Conservation (phyloP, 2,888 invertebrate genomes). For the Acleris laterana region DNA sequence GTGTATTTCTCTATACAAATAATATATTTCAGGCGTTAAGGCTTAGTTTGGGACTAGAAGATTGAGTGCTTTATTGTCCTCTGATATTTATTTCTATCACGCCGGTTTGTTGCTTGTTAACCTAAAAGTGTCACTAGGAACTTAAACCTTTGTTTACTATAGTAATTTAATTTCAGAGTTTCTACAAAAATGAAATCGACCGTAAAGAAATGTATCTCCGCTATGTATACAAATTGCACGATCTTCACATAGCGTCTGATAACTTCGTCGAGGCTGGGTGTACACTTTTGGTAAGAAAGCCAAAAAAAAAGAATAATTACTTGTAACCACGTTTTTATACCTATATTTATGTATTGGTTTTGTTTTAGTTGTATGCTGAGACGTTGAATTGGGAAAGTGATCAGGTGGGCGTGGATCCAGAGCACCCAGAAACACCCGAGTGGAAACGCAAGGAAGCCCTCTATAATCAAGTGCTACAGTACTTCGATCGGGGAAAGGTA, state of each 20-base stretch:
- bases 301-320: background rate
- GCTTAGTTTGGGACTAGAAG: too few species aligned
- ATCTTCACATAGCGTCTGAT: slow-evolving; percentile 94
- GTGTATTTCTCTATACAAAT: too few species aligned
- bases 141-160: background rate
- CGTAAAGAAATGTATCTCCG: slow-evolving; percentile 97
- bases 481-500: slow-evolving; percentile 97
- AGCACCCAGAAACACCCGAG: slow-evolving; percentile 90
- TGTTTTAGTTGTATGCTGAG: slow-evolving; percentile 91
- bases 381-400: slow-evolving; percentile 93
- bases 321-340: background rate
- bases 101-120: too few species aligned
- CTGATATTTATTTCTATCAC: too few species aligned
- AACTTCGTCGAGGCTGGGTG: slow-evolving; percentile 98
- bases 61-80: too few species aligned
- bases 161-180: slow-evolving; percentile 87
- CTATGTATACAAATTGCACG: slow-evolving; percentile 97
- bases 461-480: slow-evolving; percentile 94
- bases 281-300: slow-evolving; percentile 88
- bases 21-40: too few species aligned
- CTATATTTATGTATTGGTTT: background rate
- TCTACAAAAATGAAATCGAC: slow-evolving; percentile 98
- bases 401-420: slow-evolving; percentile 86
- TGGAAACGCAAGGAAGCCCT: slow-evolving; percentile 95
- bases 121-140: background rate